These are phyloP conservation scores for Candoia aspera DNA, from an alignment of 2,113 vertebrate genomes.

Conservation along the genomic window DNA sequence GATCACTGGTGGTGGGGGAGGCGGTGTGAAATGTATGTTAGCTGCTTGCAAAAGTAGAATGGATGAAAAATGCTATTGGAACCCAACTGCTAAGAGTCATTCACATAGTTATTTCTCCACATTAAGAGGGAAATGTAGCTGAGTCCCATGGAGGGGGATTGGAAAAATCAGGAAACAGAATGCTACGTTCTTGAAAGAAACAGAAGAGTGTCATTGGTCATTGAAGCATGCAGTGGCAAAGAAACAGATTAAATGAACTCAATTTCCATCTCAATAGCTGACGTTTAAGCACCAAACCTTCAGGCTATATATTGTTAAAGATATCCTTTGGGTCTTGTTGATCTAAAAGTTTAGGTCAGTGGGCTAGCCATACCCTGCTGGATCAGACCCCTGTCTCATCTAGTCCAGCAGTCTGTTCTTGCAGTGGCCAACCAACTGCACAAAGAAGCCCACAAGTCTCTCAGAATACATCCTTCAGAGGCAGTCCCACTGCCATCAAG, in stretches of 20 bases:
- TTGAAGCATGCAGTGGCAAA: neutral
- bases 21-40: neutral
- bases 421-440: neutral
- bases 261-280: slow-evolving; percentile 5
- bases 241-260: neutral
- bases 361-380: neutral
- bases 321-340: neutral
- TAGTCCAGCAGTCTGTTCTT: neutral
- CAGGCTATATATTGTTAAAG: neutral
- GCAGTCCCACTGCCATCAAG: neutral
- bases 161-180: neutral
- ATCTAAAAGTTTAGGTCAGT: neutral
- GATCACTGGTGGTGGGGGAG: neutral
- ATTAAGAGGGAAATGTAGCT: neutral
- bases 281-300: neutral
- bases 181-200: neutral
- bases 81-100: neutral
- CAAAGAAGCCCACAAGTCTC: neutral
- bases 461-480: neutral
- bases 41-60: neutral
- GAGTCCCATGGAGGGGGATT: neutral
- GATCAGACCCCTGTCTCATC: neutral
- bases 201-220: neutral
- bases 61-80: neutral
- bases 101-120: neutral